Conservation (phyloP, 2,888 invertebrate genomes). For the Ferdinandea cuprea region DNA sequence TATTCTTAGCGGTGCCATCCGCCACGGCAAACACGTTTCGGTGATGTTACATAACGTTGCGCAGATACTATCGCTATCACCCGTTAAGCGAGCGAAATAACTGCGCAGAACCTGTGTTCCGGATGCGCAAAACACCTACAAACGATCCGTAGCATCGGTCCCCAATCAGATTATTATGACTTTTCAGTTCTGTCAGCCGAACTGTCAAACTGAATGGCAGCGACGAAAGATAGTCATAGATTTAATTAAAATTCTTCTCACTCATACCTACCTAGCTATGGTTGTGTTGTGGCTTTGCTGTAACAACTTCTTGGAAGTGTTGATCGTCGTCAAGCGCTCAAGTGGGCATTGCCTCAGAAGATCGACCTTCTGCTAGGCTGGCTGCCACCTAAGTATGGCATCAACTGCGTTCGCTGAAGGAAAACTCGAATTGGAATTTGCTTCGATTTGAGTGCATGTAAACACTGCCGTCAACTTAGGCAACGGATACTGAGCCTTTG, state of each 20-base stretch:
- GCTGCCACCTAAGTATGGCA: slow-evolving; percentile 43
- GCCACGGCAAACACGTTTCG: slow-evolving; percentile 44
- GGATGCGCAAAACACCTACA: slow-evolving; percentile 67
- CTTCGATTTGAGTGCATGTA: slow-evolving; percentile 63
- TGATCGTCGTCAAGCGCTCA: slow-evolving; percentile 47
- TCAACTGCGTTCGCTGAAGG: background rate
- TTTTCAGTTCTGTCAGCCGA: slow-evolving; percentile 62
- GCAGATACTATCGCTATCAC: slow-evolving; percentile 54
- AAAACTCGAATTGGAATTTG: slow-evolving; percentile 65
- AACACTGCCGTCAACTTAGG: slow-evolving; percentile 49
- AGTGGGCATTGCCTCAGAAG: slow-evolving; percentile 26
- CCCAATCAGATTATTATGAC: slow-evolving; percentile 67
- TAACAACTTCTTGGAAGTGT: slow-evolving; percentile 53
- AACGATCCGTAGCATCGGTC: slow-evolving; percentile 15
- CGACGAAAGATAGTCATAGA: slow-evolving; percentile 71
- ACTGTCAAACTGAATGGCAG: slow-evolving; percentile 71
- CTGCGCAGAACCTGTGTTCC: slow-evolving; percentile 6
- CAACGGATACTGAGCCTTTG: slow-evolving; percentile 9
- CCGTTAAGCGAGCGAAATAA: slow-evolving; percentile 60
- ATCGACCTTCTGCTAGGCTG: slow-evolving; percentile 49
- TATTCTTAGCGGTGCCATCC: slow-evolving; percentile 10
- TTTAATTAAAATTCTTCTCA: slow-evolving; percentile 71
- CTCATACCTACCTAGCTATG: slow-evolving; percentile 3
- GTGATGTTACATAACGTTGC: slow-evolving; percentile 46
- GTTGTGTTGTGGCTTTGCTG: background rate